Percentiles rank a stretch among this genome's conserved stretches.
These are phyloP conservation scores for Aegithalos caudatus DNA, from an alignment of 2,113 vertebrate genomes.

Conservation along the genomic window DNA sequence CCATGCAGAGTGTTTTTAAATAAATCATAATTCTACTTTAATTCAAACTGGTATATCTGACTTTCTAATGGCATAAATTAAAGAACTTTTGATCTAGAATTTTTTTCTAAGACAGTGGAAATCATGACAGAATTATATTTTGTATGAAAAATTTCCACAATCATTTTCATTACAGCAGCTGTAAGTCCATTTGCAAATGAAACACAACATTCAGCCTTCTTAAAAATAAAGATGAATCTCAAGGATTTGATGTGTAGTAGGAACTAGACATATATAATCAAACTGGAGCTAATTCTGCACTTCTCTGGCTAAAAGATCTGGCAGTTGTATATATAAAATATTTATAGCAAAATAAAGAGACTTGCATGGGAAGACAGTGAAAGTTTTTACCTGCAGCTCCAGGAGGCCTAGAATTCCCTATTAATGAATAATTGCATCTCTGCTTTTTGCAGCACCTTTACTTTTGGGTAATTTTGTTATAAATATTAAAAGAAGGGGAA, in stretches of 20 bases:
- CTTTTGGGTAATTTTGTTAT: constrained; percentile 5
- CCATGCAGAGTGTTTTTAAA: not conserved
- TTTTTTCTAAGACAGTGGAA: not conserved
- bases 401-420: not conserved
- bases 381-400: not conserved
- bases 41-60: not conserved
- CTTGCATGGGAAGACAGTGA: not conserved
- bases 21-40: not conserved
- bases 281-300: not conserved
- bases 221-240: not conserved
- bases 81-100: not conserved
- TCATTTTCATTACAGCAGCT: not conserved
- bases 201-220: not conserved
- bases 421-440: not conserved
- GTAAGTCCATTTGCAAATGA: constrained; percentile 6
- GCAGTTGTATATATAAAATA: not conserved
- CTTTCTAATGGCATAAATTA: not conserved
- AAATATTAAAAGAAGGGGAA: constrained; percentile 18
- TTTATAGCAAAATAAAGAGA: not conserved
- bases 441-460: not conserved
- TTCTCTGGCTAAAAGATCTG: not conserved
- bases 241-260: not conserved
- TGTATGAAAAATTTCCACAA: not conserved
- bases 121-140: not conserved
- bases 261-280: not conserved